phyloP scores from a whole-genome alignment of 92 coral and sea anemone genomes.

The Heteractis magnifica region DNA sequence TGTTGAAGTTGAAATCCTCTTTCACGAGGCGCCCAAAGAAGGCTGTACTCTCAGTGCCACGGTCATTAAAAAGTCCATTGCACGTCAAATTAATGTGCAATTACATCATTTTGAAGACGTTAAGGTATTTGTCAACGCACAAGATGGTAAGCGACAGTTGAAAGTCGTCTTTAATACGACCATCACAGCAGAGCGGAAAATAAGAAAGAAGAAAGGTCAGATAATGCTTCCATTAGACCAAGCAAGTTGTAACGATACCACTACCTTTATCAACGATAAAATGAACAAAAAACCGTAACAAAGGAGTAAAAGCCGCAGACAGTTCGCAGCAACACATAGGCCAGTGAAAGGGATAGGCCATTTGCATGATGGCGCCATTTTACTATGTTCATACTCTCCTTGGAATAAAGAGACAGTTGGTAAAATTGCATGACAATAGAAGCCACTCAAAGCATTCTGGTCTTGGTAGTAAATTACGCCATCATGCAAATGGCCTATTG shows the following conservation, averaged over 20 bases:
- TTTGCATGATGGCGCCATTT: too few species aligned
- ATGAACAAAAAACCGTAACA: too few species aligned
- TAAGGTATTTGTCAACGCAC: not conserved
- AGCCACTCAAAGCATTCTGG: too few species aligned
- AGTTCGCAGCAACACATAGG: too few species aligned
- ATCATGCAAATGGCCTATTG: too few species aligned
- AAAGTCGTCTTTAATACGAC: not conserved
- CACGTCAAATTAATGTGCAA: not conserved
- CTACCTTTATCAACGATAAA: not conserved
- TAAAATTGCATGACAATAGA: too few species aligned
- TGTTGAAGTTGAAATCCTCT: conserved; percentile 14
- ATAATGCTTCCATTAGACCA: not conserved
- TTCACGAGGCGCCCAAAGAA: conserved; percentile 19
- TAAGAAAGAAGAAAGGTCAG: not conserved
- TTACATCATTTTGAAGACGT: not conserved
- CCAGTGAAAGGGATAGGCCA: too few species aligned
- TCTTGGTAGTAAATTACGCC: too few species aligned
- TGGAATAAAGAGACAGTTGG: too few species aligned
- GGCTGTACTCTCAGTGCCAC: conserved; percentile 1
- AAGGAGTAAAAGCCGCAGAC: too few species aligned
- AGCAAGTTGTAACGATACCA: not conserved
- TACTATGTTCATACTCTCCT: too few species aligned
- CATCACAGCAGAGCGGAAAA: not conserved
- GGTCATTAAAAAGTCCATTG: not conserved
- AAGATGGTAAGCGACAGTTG: not conserved